Base-by-base conservation (phyloP, 2,888 invertebrate species). In the Sminthurides aquaticus region DNA sequence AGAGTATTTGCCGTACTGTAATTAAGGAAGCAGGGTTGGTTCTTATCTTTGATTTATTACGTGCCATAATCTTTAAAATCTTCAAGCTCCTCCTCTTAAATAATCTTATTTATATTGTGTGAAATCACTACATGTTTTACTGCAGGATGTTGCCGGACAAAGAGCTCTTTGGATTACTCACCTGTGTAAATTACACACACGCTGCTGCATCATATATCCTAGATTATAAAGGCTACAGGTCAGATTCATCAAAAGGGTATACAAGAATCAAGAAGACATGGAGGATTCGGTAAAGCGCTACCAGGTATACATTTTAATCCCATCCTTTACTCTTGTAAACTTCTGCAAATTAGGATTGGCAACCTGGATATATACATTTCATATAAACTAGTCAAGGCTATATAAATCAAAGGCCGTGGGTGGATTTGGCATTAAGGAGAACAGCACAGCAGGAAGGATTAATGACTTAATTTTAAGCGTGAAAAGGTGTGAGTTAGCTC, bases 381-480 rank as follows among this genome's bases (percentile, higher is more conserved):
- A n/a, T n/a, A n/a, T n/a, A n/a, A n/a, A n/a, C n/a, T n/a, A n/a
- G n/a, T n/a, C n/a, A n/a, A n/a, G n/a, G n/a, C n/a, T n/a, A n/a
- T n/a, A n/a, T n/a, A n/a, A n/a, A n/a, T n/a, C n/a, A n/a, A n/a
- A n/a, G n/a, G n/a, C n/a, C n/a, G n/a, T n/a, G n/a, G n/a, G n/a
- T n/a, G n/a, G n/a, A n/a, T n/a, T n/a, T n/a, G n/a, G n/a, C n/a
- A n/a, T n/a, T n/a, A n/a, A n/a, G n/a, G n/a, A n/a, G n/a, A n/a
- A n/a, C n/a, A 49, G 26, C 62, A 27, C 62, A 62, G 62, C 57
- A 57, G 62, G 62, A 62, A 62, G 62, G 49, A 49, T 43, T 57
- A 62, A 62, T 62, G 62, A 27, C 62, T 62, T 62, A 57, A 62
- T 62, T 62, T 61, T 54, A 15, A 22, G 43, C 43, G 43, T 3